Percentiles rank a stretch among this genome's conserved stretches.
Evolutionary conservation across 1,140 invertebrate genomes (phyloP).

Genomic region (Zelostemma sp.): DNA sequence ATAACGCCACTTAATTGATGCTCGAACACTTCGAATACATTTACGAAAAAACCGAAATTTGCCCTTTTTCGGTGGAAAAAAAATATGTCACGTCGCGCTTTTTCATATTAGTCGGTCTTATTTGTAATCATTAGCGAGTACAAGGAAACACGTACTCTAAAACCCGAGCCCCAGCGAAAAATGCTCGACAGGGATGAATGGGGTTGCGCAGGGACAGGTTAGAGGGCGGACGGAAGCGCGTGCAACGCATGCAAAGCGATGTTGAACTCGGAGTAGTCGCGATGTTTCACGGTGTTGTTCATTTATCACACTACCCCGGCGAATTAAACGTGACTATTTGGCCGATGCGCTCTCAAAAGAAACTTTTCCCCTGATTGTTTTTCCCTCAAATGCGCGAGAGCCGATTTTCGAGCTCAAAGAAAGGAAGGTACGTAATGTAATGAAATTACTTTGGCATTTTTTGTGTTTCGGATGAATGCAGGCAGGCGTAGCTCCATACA

Average conservation of each 20-base stretch:
- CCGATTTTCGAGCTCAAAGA: neutral
- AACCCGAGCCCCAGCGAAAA: constrained; percentile 40
- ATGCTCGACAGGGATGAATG: constrained; percentile 44
- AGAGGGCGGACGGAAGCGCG: constrained; percentile 43
- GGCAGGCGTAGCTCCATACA: constrained; percentile 18
- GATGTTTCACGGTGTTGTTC: constrained; percentile 28
- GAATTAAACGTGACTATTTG: constrained; percentile 24
- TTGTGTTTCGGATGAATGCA: neutral
- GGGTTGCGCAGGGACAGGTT: constrained; percentile 44
- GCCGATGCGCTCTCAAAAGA: neutral
- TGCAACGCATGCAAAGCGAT: constrained; percentile 46
- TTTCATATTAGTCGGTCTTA: constrained; percentile 12
- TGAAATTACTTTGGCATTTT: neutral
- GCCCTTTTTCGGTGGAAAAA: too few relatives aligned
- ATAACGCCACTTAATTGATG: too few relatives aligned
- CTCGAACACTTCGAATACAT: too few relatives aligned
- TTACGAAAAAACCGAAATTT: too few relatives aligned
- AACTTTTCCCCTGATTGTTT: neutral
- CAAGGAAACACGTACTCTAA: constrained; percentile 29
- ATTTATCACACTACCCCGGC: constrained; percentile 46
- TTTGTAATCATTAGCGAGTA: constrained; percentile 25
- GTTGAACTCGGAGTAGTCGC: constrained; percentile 25
- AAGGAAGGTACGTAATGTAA: neutral
- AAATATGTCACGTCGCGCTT: neutral
- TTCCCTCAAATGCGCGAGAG: too few relatives aligned